Base-by-base conservation (phyloP, 2,797 vertebrate genomes). In the Mus caroli region DNA sequence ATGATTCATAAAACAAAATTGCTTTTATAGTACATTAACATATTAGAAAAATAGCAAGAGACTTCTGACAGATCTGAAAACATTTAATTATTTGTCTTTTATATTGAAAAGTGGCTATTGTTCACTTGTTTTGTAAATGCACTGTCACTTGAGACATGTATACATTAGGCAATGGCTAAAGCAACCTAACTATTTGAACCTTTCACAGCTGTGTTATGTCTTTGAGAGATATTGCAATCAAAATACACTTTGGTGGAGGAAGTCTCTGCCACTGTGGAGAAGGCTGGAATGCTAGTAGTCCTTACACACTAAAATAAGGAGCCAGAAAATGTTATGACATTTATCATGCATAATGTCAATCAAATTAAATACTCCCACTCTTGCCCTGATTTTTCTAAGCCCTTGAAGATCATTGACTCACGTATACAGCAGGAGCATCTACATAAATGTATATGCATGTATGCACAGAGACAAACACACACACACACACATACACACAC, bases 1-100 rank as follows among this genome's bases (percentile, higher is more conserved):
- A 79, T 46, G 4, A 95, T 91, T 94, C 88, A 12, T 79, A 20
- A 60, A 24, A 60, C 54, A 73, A 78, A 92, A 20, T 56, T 58
- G 37, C 19, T 75, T 19, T 52, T 9, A 71, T 71, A 50, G 2
- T 58, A 90, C 69, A 26, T 92, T 91, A 50, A 88, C 54, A 92
- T 3, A 19, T 64, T 62, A 69, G 11, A 6, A 77, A 60, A 60
- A 56, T 92, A 46, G 54, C 67, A 56, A 34, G 26, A 97, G 19
- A 3, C 17, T 64, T 11, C 62, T 85, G 20, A 76, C 40, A 95
- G 17, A 56, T 78, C 78, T 79, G 37, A 75, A 2, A 87, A 73
- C 75, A 60, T 20, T 56, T 75, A 69, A 9, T 76, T 90, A 40
- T 88, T 92, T 64, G 20, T 92, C 3, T 58, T 71, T 71, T 71